A percentile compares a stretch with the other conserved stretches of the same genome.
phyloP scores from a whole-genome alignment of 2,797 vertebrate genomes.

The Micromesistius poutassou region DNA sequence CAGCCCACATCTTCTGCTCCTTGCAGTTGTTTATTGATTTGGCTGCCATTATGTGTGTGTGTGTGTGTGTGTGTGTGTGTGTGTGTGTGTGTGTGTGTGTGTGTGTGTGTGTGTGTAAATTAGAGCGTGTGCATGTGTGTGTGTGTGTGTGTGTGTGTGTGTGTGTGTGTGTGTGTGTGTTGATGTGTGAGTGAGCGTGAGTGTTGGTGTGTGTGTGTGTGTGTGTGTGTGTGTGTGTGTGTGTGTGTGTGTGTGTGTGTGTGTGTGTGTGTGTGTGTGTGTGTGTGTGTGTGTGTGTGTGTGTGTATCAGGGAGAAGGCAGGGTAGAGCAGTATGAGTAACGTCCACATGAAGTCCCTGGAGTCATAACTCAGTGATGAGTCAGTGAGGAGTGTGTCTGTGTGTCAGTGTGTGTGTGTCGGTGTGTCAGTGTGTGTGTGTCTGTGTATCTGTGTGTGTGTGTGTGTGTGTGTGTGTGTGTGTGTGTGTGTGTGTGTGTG shows the following conservation, averaged over 20 bases:
- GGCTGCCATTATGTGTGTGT: background rate
- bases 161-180: too few relatives aligned
- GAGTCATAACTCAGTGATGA: slow-evolving; percentile 54
- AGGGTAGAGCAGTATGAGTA: background rate
- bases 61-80: background rate
- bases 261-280: background rate
- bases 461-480: slow-evolving; percentile 48
- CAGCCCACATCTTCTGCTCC: background rate
- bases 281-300: background rate
- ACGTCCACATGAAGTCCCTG: slow-evolving; percentile 28
- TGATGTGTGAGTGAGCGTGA: background rate
- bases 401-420: slow-evolving; percentile 51
- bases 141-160: too few relatives aligned
- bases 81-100: background rate
- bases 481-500: slow-evolving; percentile 34
- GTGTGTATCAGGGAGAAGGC: too few relatives aligned
- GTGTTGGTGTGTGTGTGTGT: background rate
- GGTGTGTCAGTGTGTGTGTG: slow-evolving; percentile 39
- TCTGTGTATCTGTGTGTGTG: slow-evolving; percentile 33
- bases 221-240: too few relatives aligned
- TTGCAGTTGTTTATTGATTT: background rate
- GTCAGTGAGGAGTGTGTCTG: slow-evolving; percentile 43
- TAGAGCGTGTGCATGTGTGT: too few relatives aligned
- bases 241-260: too few relatives aligned
- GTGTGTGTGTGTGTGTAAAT: too few relatives aligned